A percentile compares a stretch with the other conserved stretches of the same genome.
These are phyloP conservation scores for Podarcis raffonei DNA, from an alignment of 2,113 vertebrate species.

Conservation along the genomic window DNA sequence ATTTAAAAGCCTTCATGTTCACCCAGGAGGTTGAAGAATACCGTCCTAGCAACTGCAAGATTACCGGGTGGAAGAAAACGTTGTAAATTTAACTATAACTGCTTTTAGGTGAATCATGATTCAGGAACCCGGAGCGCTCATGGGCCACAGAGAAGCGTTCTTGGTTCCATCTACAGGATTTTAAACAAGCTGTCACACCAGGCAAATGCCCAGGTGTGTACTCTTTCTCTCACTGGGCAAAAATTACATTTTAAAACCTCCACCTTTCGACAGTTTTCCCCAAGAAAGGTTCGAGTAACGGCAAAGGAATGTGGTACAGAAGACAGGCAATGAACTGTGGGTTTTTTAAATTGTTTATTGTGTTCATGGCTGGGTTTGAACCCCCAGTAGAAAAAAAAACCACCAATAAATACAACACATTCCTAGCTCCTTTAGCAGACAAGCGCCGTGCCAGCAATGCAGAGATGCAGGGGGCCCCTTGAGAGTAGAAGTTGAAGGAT, in stretches of 20 bases:
- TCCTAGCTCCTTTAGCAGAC: accelerated
- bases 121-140: background rate
- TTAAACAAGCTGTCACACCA: background rate
- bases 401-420: slow-evolving; percentile 43
- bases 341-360: slow-evolving; percentile 52
- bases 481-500: accelerated
- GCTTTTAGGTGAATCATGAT: background rate
- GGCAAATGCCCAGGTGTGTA: no score
- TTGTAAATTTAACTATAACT: no score
- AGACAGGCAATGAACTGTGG: no score
- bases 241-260: background rate
- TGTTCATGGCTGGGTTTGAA: background rate
- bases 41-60: background rate
- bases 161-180: background rate
- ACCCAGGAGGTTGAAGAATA: no score
- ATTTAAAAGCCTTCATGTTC: no score
- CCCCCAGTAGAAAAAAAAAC: background rate
- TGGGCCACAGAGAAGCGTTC: background rate
- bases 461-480: accelerated
- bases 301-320: no score
- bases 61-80: background rate
- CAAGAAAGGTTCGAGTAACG: background rate
- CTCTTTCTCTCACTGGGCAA: background rate
- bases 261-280: background rate
- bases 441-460: accelerated